Conservation (phyloP, 2,113 vertebrate species). For the Meleagris gallopavo region DNA sequence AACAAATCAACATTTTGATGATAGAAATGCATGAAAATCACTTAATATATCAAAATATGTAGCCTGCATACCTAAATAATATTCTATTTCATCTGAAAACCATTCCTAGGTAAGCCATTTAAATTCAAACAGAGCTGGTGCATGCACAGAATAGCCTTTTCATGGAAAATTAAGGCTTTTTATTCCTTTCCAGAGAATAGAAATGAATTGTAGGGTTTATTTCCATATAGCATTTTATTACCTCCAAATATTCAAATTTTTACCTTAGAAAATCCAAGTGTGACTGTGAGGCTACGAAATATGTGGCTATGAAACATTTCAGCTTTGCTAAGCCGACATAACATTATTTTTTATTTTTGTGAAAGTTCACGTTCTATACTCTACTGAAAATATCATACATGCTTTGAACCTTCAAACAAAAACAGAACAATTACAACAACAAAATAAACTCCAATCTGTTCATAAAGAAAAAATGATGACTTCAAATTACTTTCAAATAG, state of each 20-base stretch:
- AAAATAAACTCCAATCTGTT: background rate
- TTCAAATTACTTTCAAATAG: background rate
- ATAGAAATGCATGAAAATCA: background rate
- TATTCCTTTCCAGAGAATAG: background rate
- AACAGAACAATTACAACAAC: background rate
- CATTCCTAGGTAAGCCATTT: background rate
- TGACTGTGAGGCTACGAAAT: background rate
- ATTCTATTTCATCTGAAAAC: background rate
- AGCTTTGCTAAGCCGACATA: background rate
- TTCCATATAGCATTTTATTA: background rate
- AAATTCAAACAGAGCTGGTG: background rate
- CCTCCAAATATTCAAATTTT: background rate
- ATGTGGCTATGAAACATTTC: background rate
- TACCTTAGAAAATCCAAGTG: background rate
- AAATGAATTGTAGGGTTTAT: background rate
- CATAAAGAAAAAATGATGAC: constrained; percentile 29
- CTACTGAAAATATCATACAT: background rate
- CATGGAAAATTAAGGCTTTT: background rate
- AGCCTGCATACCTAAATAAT: background rate
- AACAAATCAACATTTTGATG: background rate
- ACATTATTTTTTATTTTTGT: background rate
- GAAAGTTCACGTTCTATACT: background rate
- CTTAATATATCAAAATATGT: background rate
- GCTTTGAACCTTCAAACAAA: background rate
- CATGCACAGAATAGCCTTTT: background rate